A percentile compares a stretch with the other conserved stretches of the same genome.
Conservation (phyloP, 2,113 vertebrate genomes). For the Tyto alba region DNA sequence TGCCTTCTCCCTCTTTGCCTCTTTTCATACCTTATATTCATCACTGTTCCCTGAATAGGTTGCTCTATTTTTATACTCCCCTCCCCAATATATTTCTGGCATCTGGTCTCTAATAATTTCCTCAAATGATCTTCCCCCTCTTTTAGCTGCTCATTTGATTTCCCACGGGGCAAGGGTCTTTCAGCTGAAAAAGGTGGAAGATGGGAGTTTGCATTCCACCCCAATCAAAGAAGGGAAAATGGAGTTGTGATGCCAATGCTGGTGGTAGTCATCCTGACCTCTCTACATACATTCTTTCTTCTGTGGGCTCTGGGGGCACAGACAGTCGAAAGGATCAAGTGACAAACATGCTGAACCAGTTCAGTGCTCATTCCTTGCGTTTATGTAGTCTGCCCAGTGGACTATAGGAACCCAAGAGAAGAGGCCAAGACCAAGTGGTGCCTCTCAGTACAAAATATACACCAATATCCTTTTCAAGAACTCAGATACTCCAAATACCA, state of each 20-base stretch:
- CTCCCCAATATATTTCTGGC: background rate
- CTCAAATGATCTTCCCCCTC: background rate
- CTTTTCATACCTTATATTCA: background rate
- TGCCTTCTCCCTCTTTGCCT: background rate
- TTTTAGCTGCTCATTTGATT: background rate
- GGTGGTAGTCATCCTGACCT: background rate
- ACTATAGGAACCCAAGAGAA: background rate
- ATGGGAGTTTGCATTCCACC: background rate
- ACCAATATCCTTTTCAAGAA: background rate
- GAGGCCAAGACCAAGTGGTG: background rate
- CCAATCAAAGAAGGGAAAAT: background rate
- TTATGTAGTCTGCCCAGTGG: background rate
- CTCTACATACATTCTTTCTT: background rate
- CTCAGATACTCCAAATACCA: background rate
- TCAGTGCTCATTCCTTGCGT: background rate
- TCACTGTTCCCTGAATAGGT: background rate
- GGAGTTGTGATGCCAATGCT: background rate
- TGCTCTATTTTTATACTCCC: background rate
- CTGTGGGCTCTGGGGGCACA: background rate
- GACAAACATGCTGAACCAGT: background rate
- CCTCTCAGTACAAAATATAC: background rate
- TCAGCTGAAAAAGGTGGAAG: background rate
- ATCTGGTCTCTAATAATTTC: background rate
- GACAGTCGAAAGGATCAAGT: background rate
- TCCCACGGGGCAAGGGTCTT: background rate